A percentile compares a stretch with the other conserved stretches of the same genome.
Evolutionary conservation across 2,888 invertebrate genomes (phyloP).

Genomic region (Lumbricus terrestris): DNA sequence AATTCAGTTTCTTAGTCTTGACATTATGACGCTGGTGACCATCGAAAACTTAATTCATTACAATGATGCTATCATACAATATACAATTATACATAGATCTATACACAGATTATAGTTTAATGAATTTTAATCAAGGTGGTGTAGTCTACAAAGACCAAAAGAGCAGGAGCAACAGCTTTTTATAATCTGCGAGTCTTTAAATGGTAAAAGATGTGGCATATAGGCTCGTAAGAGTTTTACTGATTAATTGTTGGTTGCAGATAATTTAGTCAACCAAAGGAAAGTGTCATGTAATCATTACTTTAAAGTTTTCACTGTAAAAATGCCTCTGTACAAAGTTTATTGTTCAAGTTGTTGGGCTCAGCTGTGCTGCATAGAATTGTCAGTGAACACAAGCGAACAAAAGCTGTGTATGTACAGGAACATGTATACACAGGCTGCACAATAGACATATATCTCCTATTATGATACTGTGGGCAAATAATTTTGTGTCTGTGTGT

Average conservation of each 20-base stretch:
- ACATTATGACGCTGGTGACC: too few relatives aligned
- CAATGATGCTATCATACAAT: too few relatives aligned
- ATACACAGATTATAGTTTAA: too few relatives aligned
- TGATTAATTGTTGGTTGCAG: neutral
- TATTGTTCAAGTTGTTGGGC: neutral
- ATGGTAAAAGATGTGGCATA: neutral
- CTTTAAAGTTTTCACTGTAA: too few relatives aligned
- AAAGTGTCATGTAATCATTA: neutral
- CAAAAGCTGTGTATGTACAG: neutral
- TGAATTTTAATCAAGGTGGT: too few relatives aligned
- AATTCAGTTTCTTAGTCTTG: too few relatives aligned
- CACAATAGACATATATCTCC: neutral
- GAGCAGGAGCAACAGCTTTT: too few relatives aligned
- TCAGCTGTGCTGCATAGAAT: neutral
- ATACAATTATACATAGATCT: too few relatives aligned
- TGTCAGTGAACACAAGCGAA: neutral
- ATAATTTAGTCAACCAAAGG: neutral
- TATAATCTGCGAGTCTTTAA: too few relatives aligned
- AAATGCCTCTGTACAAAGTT: neutral
- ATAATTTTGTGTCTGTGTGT: neutral
- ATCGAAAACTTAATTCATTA: too few relatives aligned
- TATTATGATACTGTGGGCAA: slow-evolving; percentile 3
- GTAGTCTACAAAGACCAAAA: too few relatives aligned
- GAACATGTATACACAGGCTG: too few relatives aligned
- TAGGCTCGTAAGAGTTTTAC: neutral